These are phyloP conservation scores for Trichomycterus rosablanca DNA, from an alignment of 2,113 vertebrate genomes.

Conservation along the genomic window DNA sequence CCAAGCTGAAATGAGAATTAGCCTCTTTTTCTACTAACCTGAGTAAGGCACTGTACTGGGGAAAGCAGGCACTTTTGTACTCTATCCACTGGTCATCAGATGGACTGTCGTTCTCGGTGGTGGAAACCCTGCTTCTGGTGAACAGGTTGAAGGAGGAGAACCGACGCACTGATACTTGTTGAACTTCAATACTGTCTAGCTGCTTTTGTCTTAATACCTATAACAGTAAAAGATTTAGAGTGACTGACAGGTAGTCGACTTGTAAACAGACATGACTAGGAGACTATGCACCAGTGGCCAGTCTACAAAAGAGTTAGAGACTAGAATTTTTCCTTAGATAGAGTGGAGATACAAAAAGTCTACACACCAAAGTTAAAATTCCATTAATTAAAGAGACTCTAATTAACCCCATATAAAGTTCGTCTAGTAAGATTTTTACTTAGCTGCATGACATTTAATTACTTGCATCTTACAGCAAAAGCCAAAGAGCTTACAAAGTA, in stretches of 20 bases:
- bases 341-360: too few relatives aligned
- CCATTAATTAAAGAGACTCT: too few relatives aligned
- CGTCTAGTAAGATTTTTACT: too few relatives aligned
- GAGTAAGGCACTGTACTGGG: constrained; percentile 80
- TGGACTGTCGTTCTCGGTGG: constrained; percentile 62
- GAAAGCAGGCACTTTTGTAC: constrained; percentile 82
- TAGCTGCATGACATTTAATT: too few relatives aligned
- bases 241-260: not conserved
- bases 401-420: too few relatives aligned
- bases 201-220: constrained; percentile 86
- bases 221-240: constrained; percentile 41
- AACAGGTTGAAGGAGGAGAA: constrained; percentile 90
- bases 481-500: too few relatives aligned
- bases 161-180: constrained; percentile 82
- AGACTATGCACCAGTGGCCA: too few relatives aligned
- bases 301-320: too few relatives aligned
- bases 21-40: constrained; percentile 68
- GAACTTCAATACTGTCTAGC: constrained; percentile 73
- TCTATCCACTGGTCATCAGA: constrained; percentile 76
- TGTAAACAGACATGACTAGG: not conserved
- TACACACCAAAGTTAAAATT: too few relatives aligned
- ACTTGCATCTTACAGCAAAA: too few relatives aligned
- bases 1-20: too few relatives aligned
- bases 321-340: too few relatives aligned
- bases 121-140: constrained; percentile 61